phyloP scores from a whole-genome alignment of 2,888 invertebrate genomes.

The Megamerina dolium region DNA sequence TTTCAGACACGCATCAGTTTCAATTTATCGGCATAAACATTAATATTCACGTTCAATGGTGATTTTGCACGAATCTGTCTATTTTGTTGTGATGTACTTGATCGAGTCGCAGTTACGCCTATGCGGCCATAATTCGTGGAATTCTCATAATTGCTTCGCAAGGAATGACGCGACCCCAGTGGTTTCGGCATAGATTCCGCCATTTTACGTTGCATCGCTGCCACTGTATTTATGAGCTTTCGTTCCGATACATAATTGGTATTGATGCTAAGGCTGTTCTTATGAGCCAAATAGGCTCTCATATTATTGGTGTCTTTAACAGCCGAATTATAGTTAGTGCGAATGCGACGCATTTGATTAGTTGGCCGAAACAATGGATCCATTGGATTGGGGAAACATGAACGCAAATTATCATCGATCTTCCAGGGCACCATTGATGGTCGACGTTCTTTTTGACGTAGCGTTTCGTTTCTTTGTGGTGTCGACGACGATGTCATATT shows the following conservation, averaged over 20 bases:
- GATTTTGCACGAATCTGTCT: slow-evolving; percentile 6
- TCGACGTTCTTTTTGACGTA: slow-evolving; percentile 27
- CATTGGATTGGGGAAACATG: not conserved
- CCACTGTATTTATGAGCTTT: not conserved
- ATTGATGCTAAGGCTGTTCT: not conserved
- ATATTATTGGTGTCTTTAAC: not conserved
- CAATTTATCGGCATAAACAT: slow-evolving; percentile 32
- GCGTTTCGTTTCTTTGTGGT: not conserved
- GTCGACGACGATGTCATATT: not conserved
- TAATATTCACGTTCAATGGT: slow-evolving; percentile 33
- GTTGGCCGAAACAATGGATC: not conserved
- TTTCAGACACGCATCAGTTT: slow-evolving; percentile 21
- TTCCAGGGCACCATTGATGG: slow-evolving; percentile 27
- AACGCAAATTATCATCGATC: slow-evolving; percentile 4
- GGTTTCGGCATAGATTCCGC: not conserved
- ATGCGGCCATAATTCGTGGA: no score
- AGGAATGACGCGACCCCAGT: slow-evolving; percentile 1
- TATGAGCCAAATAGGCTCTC: not conserved
- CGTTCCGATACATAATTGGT: not conserved
- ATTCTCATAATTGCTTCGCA: slow-evolving; percentile 5
- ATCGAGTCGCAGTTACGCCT: not conserved
- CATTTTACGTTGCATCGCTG: not conserved
- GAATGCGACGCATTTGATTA: not conserved
- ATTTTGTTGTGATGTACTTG: not conserved
- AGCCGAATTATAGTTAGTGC: slow-evolving; percentile 7